Evolutionary conservation across 2,797 vertebrate genomes (phyloP).

Genomic region (Schizopygopsis pylzovi): DNA sequence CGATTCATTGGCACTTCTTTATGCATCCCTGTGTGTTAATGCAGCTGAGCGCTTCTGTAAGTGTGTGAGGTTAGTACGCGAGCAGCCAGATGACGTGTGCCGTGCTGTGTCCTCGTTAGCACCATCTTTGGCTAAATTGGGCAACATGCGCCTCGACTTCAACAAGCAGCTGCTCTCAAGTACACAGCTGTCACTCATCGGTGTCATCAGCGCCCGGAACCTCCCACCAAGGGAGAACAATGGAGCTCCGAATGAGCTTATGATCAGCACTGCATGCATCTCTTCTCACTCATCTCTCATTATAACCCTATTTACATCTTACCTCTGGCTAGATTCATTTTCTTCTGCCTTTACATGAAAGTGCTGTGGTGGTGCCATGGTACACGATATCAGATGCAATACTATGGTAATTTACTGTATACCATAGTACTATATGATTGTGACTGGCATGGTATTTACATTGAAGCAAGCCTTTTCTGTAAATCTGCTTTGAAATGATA

Average conservation of each 20-base stretch:
- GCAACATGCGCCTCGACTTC: constrained; percentile 59
- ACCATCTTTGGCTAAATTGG: constrained; percentile 74
- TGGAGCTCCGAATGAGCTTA: constrained; percentile 24
- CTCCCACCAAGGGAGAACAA: constrained; percentile 44
- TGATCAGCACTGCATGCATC: constrained; percentile 17
- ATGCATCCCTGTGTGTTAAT: constrained; percentile 48
- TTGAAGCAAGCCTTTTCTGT: background rate
- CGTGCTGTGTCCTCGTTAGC: constrained; percentile 71
- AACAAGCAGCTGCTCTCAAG: constrained; percentile 72
- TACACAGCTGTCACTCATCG: constrained; percentile 74
- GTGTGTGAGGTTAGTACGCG: constrained; percentile 37
- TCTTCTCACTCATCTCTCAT: constrained; percentile 45
- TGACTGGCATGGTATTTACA: background rate
- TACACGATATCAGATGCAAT: background rate
- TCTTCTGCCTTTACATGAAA: background rate
- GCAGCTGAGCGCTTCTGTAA: constrained; percentile 33
- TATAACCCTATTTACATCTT: constrained; percentile 4
- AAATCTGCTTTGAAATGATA: background rate
- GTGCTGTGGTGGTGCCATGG: background rate
- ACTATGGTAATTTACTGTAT: background rate
- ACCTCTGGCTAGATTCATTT: background rate
- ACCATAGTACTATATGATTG: background rate
- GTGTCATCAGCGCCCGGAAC: constrained; percentile 30
- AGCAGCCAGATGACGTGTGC: constrained; percentile 47
- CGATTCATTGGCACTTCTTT: constrained; percentile 50